Evolutionary conservation across 2,888 invertebrate species (phyloP), one percentile per base, ranked within the genome.

Genomic region (Tupiocoris notatus): DNA sequence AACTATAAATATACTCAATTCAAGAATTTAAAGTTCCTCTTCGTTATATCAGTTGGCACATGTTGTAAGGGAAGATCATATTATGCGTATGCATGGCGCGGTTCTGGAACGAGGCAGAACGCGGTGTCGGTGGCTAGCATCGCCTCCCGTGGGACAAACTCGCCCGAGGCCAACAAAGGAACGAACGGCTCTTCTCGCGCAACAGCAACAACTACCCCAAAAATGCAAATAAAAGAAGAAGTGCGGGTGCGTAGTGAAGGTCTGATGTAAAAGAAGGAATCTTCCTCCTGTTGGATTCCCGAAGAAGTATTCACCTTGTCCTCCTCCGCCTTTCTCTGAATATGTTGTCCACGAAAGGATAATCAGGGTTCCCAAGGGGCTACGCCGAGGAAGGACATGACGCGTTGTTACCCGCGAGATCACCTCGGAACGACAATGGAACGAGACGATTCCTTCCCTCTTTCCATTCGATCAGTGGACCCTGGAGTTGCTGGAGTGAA

Each of bases 301-400:
- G 39, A 39, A 39, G 39, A 39, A 39, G 39, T 39, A 39, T 39
- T 39, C 39, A 7, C 39, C 39, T 39, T 39, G 39, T 39, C 39
- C 39, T 39, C 39, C 39, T 39, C 39, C 39, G n/a, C 39, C 64
- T 58, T n/a, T 39, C 61, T 57, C 61, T 67, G 76, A 76, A 76
- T 76, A 76, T 76, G 76, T 76, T 68, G 76, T 76, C 73, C 73
- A 73, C 68, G 76, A 58, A 76, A 68, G 76, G 76, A 76, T 76
- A 76, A 76, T 76, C 64, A 76, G 76, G 76, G 62, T 76, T 76
- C 76, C 76, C 76, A 63, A 61, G 73, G 63, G 65, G 66, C 16
- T 66, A n/a, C 9, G 54, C 6, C 20, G 21, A 16, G 23, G 62
- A n/a, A 16, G 71, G 71, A 63, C 62, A 73, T 62, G 62, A 73